phyloP scores from a whole-genome alignment of 2,113 vertebrate genomes.

The Puma concolor region DNA sequence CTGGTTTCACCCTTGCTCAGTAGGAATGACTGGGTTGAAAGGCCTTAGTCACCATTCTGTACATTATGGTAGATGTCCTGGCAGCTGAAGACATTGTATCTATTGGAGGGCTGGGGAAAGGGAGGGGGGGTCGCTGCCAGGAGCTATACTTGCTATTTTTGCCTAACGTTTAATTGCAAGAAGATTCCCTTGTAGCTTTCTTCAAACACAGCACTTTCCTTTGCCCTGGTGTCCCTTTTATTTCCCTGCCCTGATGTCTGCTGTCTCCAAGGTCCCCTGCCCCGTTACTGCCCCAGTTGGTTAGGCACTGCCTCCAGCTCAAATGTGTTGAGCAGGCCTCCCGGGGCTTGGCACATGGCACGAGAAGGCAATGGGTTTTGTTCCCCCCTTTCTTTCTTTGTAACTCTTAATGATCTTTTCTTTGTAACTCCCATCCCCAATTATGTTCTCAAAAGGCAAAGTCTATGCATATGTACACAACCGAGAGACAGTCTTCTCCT shows the following conservation, averaged over 20 bases:
- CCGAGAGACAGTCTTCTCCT: constrained; percentile 55
- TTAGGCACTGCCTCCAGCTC: background rate
- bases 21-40: background rate
- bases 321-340: background rate
- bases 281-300: background rate
- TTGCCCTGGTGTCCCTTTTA: background rate
- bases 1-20: background rate
- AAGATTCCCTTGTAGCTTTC: background rate
- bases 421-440: constrained; percentile 66
- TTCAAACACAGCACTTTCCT: background rate
- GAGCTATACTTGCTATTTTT: background rate
- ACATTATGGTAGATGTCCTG: background rate
- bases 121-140: background rate
- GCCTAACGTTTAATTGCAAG: background rate
- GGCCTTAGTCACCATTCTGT: background rate
- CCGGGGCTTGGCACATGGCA: background rate
- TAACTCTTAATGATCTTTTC: constrained; percentile 67
- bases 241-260: background rate
- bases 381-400: constrained; percentile 40
- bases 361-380: background rate
- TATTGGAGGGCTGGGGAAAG: background rate
- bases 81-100: background rate
- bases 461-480: constrained; percentile 61
- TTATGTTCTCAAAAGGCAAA: constrained; percentile 71
- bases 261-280: background rate